Conservation (phyloP, 2,797 vertebrate genomes). For the Rhabdophis nuchalis region DNA sequence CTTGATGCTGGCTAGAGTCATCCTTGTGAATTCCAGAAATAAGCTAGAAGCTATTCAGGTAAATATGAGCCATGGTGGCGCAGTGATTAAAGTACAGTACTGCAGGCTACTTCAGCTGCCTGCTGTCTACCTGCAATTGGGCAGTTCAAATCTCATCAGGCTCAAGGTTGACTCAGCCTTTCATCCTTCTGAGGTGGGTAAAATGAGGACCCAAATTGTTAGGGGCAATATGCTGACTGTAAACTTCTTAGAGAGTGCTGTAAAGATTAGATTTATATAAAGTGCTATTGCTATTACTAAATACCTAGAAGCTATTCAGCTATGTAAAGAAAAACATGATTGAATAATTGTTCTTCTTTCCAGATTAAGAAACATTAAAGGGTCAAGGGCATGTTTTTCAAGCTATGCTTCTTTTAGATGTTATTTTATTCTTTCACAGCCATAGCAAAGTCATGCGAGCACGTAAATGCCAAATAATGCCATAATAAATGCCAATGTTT, state of each 20-base stretch:
- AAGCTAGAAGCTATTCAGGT: slow-evolving; percentile 84
- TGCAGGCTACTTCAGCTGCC: too few species aligned
- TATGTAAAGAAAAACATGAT: slow-evolving; percentile 64
- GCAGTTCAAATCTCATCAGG: too few species aligned
- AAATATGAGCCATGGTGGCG: slow-evolving; percentile 20
- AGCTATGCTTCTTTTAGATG: not conserved
- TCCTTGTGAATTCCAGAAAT: slow-evolving; percentile 78
- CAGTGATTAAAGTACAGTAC: too few species aligned
- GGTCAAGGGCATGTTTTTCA: not conserved
- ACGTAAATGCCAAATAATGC: not conserved
- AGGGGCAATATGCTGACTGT: too few species aligned
- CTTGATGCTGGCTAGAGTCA: slow-evolving; percentile 80
- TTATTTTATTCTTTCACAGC: not conserved
- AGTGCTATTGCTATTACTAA: too few species aligned
- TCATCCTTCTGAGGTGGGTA: too few species aligned
- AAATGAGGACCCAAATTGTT: too few species aligned
- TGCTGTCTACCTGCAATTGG: too few species aligned
- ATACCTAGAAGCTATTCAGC: slow-evolving; percentile 70
- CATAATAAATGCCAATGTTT: not conserved
- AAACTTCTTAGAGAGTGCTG: too few species aligned
- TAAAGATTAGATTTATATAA: too few species aligned
- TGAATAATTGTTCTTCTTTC: slow-evolving; percentile 2
- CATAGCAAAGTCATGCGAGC: not conserved
- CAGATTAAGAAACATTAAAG: not conserved
- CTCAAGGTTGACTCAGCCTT: too few species aligned